Evolutionary conservation across 2,797 vertebrate genomes (phyloP).

Genomic region (Helostoma temminkii): DNA sequence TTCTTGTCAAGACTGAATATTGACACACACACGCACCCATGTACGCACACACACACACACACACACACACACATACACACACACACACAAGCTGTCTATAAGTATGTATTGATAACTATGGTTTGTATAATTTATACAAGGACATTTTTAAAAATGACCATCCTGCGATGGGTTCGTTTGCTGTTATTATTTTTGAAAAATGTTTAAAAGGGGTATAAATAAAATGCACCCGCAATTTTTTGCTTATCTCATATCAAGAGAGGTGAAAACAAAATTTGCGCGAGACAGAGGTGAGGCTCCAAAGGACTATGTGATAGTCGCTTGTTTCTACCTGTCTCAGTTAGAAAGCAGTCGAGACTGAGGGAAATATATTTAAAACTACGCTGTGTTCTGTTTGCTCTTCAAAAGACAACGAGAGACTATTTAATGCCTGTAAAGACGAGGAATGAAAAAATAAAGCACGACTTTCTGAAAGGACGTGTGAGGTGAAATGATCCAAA

Average conservation of each 20-base stretch:
- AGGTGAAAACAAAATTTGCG: conserved; percentile 22
- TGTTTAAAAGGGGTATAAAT: conserved; percentile 78
- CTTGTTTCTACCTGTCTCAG: conserved; percentile 60
- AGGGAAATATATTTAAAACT: conserved; percentile 75
- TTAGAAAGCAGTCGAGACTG: conserved; percentile 43
- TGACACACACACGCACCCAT: conserved; percentile 12
- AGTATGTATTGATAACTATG: conserved; percentile 77
- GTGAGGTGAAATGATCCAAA: conserved; percentile 68
- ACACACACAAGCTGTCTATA: conserved; percentile 63
- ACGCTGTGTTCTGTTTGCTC: conserved; percentile 78
- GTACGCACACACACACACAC: conserved; percentile 20
- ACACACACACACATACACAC: conserved; percentile 29
- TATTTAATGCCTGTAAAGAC: conserved; percentile 48
- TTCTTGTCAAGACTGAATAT: conserved; percentile 31
- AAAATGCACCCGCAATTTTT: conserved; percentile 60
- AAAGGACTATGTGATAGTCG: conserved; percentile 70
- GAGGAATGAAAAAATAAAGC: conserved; percentile 52
- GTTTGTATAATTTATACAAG: conserved; percentile 85
- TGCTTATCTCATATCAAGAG: no score
- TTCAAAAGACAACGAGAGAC: conserved; percentile 73
- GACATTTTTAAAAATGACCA: conserved; percentile 78
- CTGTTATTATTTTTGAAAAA: conserved; percentile 79
- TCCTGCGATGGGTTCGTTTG: conserved; percentile 69
- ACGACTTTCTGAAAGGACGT: conserved; percentile 76
- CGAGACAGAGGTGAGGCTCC: conserved; percentile 25